These are phyloP conservation scores for Pseudococcus longispinus DNA, from an alignment of 2,888 invertebrate genomes.

Conservation along the genomic window DNA sequence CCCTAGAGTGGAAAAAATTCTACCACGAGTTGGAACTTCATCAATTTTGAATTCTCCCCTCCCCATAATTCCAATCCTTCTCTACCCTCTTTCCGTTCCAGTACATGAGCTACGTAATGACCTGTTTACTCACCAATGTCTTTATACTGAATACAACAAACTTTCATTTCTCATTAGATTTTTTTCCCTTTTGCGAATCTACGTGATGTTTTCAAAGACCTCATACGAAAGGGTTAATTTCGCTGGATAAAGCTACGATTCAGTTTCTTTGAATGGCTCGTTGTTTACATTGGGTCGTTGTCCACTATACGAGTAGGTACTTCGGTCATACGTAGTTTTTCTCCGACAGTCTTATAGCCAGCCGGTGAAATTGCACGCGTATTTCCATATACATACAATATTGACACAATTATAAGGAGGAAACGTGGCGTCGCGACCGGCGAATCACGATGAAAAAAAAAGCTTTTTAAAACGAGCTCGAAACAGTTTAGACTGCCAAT, in stretches of 20 bases:
- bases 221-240: background rate
- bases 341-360: too few species aligned
- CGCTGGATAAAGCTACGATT: background rate
- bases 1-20: too few species aligned
- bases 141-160: background rate
- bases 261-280: background rate
- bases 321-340: too few species aligned
- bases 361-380: background rate
- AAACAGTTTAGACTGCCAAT: constrained; percentile 2
- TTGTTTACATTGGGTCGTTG: background rate
- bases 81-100: too few species aligned
- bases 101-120: too few species aligned
- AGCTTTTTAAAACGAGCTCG: background rate
- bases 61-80: too few species aligned
- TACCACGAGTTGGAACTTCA: too few species aligned
- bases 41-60: too few species aligned
- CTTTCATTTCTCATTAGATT: background rate
- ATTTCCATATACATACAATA: background rate
- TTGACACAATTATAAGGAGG: constrained; percentile 11
- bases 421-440: background rate
- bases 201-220: background rate
- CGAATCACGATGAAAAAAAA: background rate
- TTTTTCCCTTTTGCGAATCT: background rate
- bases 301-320: too few species aligned
- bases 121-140: too few species aligned